Base-by-base conservation (phyloP, 2,888 invertebrate species). In the Fabriciana adippe region DNA sequence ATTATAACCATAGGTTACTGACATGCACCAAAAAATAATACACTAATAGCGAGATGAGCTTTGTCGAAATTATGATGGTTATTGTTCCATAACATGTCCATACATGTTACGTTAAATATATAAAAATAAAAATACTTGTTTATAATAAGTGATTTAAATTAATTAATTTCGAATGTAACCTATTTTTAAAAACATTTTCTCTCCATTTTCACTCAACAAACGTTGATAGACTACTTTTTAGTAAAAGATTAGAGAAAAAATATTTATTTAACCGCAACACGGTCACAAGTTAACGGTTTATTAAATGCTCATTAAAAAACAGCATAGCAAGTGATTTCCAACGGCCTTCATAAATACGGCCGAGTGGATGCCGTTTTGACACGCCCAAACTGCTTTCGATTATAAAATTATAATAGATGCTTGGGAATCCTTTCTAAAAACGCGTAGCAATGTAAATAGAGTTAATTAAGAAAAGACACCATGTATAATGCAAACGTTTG, bases 281-380 rank as follows among this genome's bases (percentile, higher is more conserved):
- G 55, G 60, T 55, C 69, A 66, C 68, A n/a, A 56, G 55, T 66
- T 68, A 63, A 65, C 57, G 65, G 70, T 56, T 55, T 66, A 55
- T 61, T 57, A 57, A 70, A 61, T 71, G 54, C 67, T 69, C 69
- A 72, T 70, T 72, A 70, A 69, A 69, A 73, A 69, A 70, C 70
- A 60, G 57, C 62, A 66, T 56, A 31, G 53, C 50, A 59, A 66
- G 62, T 61, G 55, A 54, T 69, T 69, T 62, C 21, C 41, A 62
- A 68, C 70, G 73, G 66, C 74, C 74, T 74, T 74, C 74, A 73
- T 70, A 69, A 69, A 67, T 54, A 68, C 68, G 55, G 45, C 61
- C 64, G 66, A 66, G 66, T 64, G 35, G 70, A 56, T 68, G 57
- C 31, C 63, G 67, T 70, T 66, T 66, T 60, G 26, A 47, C 60